Base-by-base conservation (phyloP, 2,888 invertebrate species). In the Abrostola tripartita region DNA sequence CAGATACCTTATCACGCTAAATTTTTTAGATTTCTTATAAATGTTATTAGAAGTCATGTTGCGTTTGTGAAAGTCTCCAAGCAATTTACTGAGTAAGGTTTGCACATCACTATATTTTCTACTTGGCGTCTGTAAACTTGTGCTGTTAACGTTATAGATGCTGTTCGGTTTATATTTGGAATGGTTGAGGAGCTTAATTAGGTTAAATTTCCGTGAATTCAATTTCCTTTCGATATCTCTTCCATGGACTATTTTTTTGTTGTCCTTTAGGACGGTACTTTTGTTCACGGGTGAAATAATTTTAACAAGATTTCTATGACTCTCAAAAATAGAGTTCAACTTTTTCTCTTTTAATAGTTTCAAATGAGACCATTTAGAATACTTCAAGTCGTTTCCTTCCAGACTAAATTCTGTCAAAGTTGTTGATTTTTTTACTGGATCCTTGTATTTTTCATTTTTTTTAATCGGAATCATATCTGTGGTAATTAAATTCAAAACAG, bases 1-100 rank as follows among this genome's bases (percentile, higher is more conserved):
- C 0, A 92, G 73, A 68, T 89, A 87, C 52, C 82, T 86, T 1
- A 90, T 69, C 0, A 89, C 56, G 42, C 79, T 82, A 6, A 77
- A 69, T 54, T 82, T 85, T n/a, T 75, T 86, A 4, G 60, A 57
- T 62, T 78, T 84, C 10, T 49, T 57, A 41, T 54, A 55, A 10
- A 57, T 64, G 4, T 58, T 37, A 44, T 11, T 6, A 14, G 8
- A 24, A 11, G 36, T 52, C 1, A 66, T 77, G 11, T 65, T 75
- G 35, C 78, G 83, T 36, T 62, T 80, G 42, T 74, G 66, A 36
- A 81, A 57, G 49, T 81, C 35, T 36, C 65, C 67, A 14, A 84
- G 53, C 11, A 83, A 2, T 8, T 71, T 81, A 40, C 63, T 70
- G 4, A 84, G 52, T 12, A 81, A 58, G 8, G 64, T 72, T 41